Evolutionary conservation across 2,888 invertebrate genomes (phyloP).

Genomic region (Rhimphoctona megacephalus): DNA sequence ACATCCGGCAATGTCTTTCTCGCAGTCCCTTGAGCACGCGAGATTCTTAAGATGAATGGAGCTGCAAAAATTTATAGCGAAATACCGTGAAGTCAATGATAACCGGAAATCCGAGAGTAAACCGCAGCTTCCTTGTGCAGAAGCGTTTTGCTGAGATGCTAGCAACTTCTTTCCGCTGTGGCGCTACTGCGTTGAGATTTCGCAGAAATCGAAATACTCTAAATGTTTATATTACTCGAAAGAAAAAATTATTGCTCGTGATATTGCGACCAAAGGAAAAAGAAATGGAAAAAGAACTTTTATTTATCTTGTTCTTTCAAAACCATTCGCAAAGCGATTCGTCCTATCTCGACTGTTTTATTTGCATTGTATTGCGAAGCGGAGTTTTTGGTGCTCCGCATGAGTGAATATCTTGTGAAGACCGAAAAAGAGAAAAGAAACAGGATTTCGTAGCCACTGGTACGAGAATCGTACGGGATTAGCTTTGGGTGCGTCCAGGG

Average conservation of each 20-base stretch:
- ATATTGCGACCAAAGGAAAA: background rate
- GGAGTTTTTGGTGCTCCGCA: slow-evolving; percentile 45
- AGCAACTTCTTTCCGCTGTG: background rate
- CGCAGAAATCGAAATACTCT: background rate
- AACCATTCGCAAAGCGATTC: slow-evolving; percentile 37
- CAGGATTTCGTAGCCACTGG: slow-evolving; percentile 70
- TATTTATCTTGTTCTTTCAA: background rate
- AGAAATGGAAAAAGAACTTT: background rate
- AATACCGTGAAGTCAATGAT: slow-evolving; percentile 45
- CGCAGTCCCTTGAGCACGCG: slow-evolving; percentile 20
- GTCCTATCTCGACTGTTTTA: slow-evolving; percentile 7
- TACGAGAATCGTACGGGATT: slow-evolving; percentile 73
- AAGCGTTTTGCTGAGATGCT: background rate
- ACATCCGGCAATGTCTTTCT: slow-evolving; percentile 42
- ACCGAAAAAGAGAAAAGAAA: slow-evolving; percentile 65
- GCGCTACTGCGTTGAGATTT: background rate
- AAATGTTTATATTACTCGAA: background rate
- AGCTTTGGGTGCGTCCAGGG: slow-evolving; percentile 75
- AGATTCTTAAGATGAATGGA: slow-evolving; percentile 17
- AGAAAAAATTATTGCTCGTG: background rate
- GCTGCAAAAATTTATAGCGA: slow-evolving; percentile 42
- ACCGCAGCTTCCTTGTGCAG: slow-evolving; percentile 38
- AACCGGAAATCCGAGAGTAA: slow-evolving; percentile 45
- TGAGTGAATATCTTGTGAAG: slow-evolving; percentile 38
- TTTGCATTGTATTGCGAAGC: slow-evolving; percentile 43